Percentiles rank a stretch among this genome's conserved stretches.
These are phyloP conservation scores for Orussus abietinus DNA, from an alignment of 1,140 invertebrate species.

Conservation along the genomic window DNA sequence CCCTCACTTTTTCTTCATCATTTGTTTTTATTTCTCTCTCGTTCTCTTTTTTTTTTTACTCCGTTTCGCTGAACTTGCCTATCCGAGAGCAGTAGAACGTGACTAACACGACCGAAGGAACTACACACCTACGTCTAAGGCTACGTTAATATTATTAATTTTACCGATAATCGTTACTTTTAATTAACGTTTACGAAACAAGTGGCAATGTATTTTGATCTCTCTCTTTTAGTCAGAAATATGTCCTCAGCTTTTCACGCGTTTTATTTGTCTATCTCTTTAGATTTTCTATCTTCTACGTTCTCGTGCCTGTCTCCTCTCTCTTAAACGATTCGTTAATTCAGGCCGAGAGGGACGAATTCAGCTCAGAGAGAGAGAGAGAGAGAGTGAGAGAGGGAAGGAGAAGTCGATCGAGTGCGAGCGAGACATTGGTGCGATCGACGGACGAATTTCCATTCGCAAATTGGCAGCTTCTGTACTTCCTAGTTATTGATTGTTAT, in stretches of 20 bases:
- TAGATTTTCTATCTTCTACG: slow-evolving; percentile 35
- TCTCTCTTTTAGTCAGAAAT: slow-evolving; percentile 68
- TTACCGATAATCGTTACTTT: slow-evolving; percentile 52
- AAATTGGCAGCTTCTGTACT: slow-evolving; percentile 51
- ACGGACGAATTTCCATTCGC: slow-evolving; percentile 23
- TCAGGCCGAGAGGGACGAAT: slow-evolving; percentile 40
- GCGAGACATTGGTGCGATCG: slow-evolving; percentile 27
- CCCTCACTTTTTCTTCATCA: slow-evolving; percentile 14
- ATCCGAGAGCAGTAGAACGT: slow-evolving; percentile 30
- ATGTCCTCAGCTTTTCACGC: too few species aligned
- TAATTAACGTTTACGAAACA: slow-evolving; percentile 56
- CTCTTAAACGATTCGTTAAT: too few species aligned
- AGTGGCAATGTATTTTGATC: slow-evolving; percentile 71
- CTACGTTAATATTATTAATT: slow-evolving; percentile 49
- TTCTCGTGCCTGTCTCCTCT: too few species aligned
- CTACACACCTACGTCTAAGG: slow-evolving; percentile 42
- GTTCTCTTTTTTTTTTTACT: slow-evolving; percentile 31
- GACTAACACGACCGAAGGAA: slow-evolving; percentile 33
- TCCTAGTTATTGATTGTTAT: slow-evolving; percentile 46
- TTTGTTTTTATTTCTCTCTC: slow-evolving; percentile 19
- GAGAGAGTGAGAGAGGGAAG: background rate
- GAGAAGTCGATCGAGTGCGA: slow-evolving; percentile 50
- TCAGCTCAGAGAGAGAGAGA: slow-evolving; percentile 27
- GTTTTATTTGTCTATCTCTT: slow-evolving; percentile 28
- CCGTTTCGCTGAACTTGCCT: slow-evolving; percentile 41